Percentiles rank a stretch among this genome's conserved stretches.
Evolutionary conservation across 2,888 invertebrate genomes (phyloP).

Genomic region (Actias luna): DNA sequence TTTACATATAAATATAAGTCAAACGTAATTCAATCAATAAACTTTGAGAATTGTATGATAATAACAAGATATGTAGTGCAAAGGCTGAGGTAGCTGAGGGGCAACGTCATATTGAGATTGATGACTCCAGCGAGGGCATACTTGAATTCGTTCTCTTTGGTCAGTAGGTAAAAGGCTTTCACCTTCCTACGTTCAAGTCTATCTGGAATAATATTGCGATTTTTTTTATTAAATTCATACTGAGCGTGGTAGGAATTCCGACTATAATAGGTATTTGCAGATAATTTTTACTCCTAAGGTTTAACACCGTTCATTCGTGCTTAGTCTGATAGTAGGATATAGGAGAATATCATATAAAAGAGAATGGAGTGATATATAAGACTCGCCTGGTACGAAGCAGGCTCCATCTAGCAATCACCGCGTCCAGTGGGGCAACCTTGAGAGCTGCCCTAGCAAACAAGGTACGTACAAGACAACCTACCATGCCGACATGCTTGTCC

Average conservation of each 20-base stretch:
- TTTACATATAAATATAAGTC: background rate
- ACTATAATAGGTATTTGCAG: too few relatives aligned
- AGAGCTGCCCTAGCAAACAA: too few relatives aligned
- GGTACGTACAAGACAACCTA: too few relatives aligned
- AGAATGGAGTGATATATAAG: too few relatives aligned
- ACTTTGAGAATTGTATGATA: conserved; percentile 68
- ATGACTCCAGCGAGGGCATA: conserved; percentile 65
- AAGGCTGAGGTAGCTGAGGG: conserved; percentile 62
- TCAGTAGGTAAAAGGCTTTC: conserved; percentile 64
- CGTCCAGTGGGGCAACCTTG: too few relatives aligned
- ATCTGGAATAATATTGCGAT: conserved; percentile 42
- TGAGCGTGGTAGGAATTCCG: background rate
- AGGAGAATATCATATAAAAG: too few relatives aligned
- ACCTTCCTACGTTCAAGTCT: conserved; percentile 57
- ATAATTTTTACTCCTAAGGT: too few relatives aligned
- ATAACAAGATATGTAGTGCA: conserved; percentile 70
- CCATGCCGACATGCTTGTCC: too few relatives aligned
- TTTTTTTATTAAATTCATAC: background rate
- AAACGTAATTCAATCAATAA: conserved; percentile 49
- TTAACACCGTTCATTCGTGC: too few relatives aligned
- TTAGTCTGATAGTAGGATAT: too few relatives aligned
- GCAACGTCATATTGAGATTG: conserved; percentile 65
- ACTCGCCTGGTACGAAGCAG: too few relatives aligned
- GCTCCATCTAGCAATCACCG: too few relatives aligned
- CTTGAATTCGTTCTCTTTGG: conserved; percentile 58